Evolutionary conservation across 2,797 vertebrate species (phyloP), one percentile per base, ranked within the genome.

Genomic region (Anabacerthia variegaticeps): DNA sequence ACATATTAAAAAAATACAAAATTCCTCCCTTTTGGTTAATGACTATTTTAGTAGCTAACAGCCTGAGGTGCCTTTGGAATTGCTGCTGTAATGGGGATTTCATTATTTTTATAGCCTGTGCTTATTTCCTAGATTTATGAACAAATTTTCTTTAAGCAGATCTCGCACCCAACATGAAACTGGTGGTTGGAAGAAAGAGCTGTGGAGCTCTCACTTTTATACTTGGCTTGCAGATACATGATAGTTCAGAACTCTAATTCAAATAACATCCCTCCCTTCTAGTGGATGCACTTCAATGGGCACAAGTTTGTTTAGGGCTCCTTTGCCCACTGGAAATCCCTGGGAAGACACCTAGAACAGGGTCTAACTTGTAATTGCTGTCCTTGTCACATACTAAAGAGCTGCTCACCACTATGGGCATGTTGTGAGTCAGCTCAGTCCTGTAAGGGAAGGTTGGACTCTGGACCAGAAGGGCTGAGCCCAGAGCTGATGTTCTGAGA

Each of bases 91-190:
- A 96, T 92, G 48, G 79, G 77, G 80, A 84, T 94, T 93, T 95
- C 92, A 93, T 95, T 95, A 84, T 76, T 94, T 96, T 94, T 95
- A 95, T 79, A 84, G 89, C 73, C 85, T 44, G 48, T 81, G 87
- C 95, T 97, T 96, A 91, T 94, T 96, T 92, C 69, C 63, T 23
- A 66, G 91, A 95, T 97, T 93, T 94, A 96, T 93, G 94, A 94
- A 81, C 85, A 76, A 36, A 56, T 94, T 88, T 90, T 92, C 85
- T 63, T 61, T 46, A 32, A 88, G 95, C 73, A 93, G 75, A 68
- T 85, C 85, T 67, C 78, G 67, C 23, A 75, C 66, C 4, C 43
- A 73, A 73, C 32, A 7, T 10, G 71, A 88, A 84, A 43, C 73
- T 7, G 1, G 54, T 73, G 55, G 56, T 30, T 14, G 62, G 59